Evolutionary conservation across 2,113 vertebrate genomes (phyloP).

Genomic region (Australoheros scitulus): DNA sequence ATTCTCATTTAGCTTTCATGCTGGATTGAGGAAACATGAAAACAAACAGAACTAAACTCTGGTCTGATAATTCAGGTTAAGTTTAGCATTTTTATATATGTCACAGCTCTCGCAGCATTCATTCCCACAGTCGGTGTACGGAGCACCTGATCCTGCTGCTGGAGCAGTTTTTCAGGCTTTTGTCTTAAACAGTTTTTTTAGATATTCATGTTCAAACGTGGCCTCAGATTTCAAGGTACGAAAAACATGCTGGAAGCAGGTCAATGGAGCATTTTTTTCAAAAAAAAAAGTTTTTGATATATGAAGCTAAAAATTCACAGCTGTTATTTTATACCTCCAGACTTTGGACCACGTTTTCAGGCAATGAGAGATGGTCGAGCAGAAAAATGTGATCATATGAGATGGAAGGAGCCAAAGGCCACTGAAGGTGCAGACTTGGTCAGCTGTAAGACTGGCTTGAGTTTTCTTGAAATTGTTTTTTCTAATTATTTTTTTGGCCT

Average conservation of each 20-base stretch:
- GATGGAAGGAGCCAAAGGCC: neutral
- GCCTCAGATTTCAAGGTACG: neutral
- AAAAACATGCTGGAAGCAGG: neutral
- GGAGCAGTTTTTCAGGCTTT: neutral
- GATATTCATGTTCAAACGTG: neutral
- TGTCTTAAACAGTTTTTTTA: neutral
- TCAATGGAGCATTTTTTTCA: neutral
- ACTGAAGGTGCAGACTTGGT: neutral
- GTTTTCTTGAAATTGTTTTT: neutral
- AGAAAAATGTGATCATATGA: neutral
- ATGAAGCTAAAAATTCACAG: neutral
- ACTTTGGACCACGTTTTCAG: no score
- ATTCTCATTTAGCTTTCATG: neutral
- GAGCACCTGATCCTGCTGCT: neutral
- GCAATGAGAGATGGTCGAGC: accelerated
- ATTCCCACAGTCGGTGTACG: neutral
- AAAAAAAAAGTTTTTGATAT: neutral
- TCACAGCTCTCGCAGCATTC: neutral
- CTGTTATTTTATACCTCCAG: neutral
- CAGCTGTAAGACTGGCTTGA: neutral
- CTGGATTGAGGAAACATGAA: neutral
- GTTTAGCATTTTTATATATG: neutral
- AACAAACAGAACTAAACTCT: neutral
- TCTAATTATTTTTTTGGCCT: no score
- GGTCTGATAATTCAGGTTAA: neutral